These are phyloP conservation scores for Calephelis perditalis DNA, from an alignment of 2,888 invertebrate species.

Conservation along the genomic window DNA sequence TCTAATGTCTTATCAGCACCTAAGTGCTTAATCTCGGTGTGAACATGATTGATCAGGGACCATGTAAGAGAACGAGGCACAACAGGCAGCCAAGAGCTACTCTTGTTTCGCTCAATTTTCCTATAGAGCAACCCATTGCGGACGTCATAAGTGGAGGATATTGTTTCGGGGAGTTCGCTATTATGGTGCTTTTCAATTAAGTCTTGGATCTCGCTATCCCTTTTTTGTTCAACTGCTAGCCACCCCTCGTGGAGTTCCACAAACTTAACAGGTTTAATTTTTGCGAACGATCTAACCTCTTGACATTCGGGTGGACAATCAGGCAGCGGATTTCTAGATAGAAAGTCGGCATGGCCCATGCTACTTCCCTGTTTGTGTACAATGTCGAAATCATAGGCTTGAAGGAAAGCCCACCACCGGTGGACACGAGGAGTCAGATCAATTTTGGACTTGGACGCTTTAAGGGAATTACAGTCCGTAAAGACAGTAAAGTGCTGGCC, in stretches of 20 bases:
- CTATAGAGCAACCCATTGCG: constrained; percentile 29
- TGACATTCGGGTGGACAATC: neutral
- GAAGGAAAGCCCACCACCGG: neutral
- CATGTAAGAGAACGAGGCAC: constrained; percentile 30
- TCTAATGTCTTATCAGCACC: constrained; percentile 33
- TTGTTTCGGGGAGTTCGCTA: constrained; percentile 14
- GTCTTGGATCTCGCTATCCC: constrained; percentile 28
- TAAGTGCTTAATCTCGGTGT: constrained; percentile 30
- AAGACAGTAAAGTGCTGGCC: constrained; percentile 17
- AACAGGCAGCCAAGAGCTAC: constrained; percentile 23
- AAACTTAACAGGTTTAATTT: constrained; percentile 10
- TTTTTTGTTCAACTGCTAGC: constrained; percentile 33
- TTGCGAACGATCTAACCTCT: neutral
- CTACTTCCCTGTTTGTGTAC: constrained; percentile 12
- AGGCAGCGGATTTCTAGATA: constrained; percentile 8
- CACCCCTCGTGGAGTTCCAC: constrained; percentile 29
- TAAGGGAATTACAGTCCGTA: constrained; percentile 21
- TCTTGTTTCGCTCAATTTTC: constrained; percentile 29
- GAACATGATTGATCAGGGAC: constrained; percentile 33
- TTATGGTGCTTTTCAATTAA: constrained; percentile 21
- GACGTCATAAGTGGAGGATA: constrained; percentile 29
- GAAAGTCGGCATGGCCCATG: constrained; percentile 14
- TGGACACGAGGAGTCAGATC: constrained; percentile 7
- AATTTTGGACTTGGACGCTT: constrained; percentile 12
- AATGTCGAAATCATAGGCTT: constrained; percentile 7